Evolutionary conservation across 1,140 invertebrate genomes (phyloP).

Genomic region (Drosophila pandora): DNA sequence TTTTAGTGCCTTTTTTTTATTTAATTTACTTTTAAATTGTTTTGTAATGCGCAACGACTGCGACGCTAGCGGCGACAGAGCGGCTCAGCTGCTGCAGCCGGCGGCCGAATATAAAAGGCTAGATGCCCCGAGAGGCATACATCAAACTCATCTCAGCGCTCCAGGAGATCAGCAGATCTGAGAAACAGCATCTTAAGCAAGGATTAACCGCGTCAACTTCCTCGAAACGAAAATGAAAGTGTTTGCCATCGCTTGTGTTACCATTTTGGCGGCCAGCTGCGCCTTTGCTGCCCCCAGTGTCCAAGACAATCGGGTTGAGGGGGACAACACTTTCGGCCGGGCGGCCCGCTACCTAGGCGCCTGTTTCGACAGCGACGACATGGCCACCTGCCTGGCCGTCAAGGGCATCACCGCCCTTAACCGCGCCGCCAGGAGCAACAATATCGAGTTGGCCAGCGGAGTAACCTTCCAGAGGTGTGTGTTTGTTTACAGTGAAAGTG

Average conservation of each 20-base stretch:
- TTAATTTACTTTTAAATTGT: conserved; percentile 81
- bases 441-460: conserved; percentile 86
- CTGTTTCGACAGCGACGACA: conserved; percentile 84
- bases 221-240: conserved; percentile 82
- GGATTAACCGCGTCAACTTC: conserved; percentile 69
- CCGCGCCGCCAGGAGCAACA: conserved; percentile 85
- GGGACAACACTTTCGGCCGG: conserved; percentile 67
- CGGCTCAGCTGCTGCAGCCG: conserved; percentile 49
- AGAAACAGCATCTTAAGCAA: conserved; percentile 33
- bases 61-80: conserved; percentile 42
- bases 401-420: conserved; percentile 86
- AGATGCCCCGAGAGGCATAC: conserved; percentile 69
- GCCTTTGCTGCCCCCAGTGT: conserved; percentile 79
- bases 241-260: conserved; percentile 73
- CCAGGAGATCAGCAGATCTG: conserved; percentile 55
- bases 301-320: conserved; percentile 79
- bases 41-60: conserved; percentile 71
- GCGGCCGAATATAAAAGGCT: conserved; percentile 76
- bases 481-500: conserved; percentile 38
- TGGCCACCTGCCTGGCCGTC: conserved; percentile 86
- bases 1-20: conserved; percentile 23
- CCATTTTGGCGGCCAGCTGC: conserved; percentile 69
- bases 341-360: conserved; percentile 77
- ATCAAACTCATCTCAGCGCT: conserved; percentile 82
- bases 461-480: conserved; percentile 86